phyloP scores from a whole-genome alignment of 2,113 vertebrate genomes.

The Rhea pennata region DNA sequence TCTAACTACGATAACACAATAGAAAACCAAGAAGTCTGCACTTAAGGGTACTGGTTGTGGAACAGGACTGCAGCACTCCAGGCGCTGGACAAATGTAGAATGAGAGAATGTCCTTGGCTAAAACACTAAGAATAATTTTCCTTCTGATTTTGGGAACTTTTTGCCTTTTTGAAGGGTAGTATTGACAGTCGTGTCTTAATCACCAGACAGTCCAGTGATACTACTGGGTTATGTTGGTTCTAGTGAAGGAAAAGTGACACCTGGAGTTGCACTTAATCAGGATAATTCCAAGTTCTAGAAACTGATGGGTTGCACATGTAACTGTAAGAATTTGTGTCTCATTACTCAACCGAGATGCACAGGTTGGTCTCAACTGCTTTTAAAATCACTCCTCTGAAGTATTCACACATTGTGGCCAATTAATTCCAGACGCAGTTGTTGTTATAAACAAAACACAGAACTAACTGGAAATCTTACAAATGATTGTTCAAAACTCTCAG shows the following conservation, averaged over 20 bases:
- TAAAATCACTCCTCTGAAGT: background rate
- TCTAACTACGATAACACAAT: background rate
- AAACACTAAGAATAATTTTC: background rate
- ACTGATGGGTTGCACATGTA: background rate
- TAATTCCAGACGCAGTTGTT: background rate
- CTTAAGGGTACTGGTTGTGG: background rate
- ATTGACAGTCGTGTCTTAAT: background rate
- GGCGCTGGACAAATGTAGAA: background rate
- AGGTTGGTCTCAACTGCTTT: background rate
- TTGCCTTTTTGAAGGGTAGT: background rate
- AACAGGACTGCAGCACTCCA: background rate
- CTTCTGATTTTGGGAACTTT: background rate
- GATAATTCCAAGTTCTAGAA: background rate
- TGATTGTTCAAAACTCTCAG: background rate
- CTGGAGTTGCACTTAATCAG: background rate
- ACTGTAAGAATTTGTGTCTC: background rate
- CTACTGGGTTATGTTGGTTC: rapidly evolving
- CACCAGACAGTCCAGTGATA: background rate
- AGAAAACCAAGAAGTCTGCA: background rate
- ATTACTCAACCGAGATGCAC: background rate
- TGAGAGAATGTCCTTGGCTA: background rate
- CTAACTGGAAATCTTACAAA: background rate
- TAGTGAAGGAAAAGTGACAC: background rate
- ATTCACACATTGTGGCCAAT: rapidly evolving
- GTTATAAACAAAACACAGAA: background rate